Evolutionary conservation across 2,888 invertebrate species (phyloP).

Genomic region (Diploptera punctata): DNA sequence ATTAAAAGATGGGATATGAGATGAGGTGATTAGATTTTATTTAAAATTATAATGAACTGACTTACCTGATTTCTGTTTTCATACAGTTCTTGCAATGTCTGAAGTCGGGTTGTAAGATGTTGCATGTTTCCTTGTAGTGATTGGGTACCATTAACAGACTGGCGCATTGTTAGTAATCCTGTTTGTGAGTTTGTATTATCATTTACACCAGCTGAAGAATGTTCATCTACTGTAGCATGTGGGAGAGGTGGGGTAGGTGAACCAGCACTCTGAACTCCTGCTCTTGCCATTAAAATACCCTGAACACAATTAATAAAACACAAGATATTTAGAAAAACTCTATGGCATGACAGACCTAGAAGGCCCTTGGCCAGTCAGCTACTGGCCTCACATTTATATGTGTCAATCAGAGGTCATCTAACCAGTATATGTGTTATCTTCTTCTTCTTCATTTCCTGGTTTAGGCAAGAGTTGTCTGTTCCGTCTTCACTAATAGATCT

Average conservation of each 20-base stretch:
- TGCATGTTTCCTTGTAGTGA: constrained; percentile 35
- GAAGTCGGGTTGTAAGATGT: constrained; percentile 35
- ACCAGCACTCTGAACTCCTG: no score
- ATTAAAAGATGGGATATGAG: no score
- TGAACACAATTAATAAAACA: no score
- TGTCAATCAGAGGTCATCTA: no score
- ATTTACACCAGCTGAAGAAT: neutral
- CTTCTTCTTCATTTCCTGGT: no score
- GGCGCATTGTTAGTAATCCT: neutral
- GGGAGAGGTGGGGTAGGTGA: neutral
- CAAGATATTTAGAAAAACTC: no score
- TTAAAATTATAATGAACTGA: neutral
- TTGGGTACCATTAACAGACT: neutral
- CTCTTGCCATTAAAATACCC: constrained; percentile 7
- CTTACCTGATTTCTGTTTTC: constrained; percentile 42
- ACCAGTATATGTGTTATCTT: no score
- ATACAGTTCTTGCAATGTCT: constrained; percentile 39
- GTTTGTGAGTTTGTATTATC: neutral
- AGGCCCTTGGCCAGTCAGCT: no score
- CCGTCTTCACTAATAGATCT: no score
- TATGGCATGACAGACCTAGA: no score
- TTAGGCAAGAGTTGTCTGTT: no score
- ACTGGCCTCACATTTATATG: no score
- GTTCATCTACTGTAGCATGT: neutral
- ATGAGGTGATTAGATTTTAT: neutral